phyloP scores from a whole-genome alignment of 2,888 invertebrate species.

The Merodon equestris region DNA sequence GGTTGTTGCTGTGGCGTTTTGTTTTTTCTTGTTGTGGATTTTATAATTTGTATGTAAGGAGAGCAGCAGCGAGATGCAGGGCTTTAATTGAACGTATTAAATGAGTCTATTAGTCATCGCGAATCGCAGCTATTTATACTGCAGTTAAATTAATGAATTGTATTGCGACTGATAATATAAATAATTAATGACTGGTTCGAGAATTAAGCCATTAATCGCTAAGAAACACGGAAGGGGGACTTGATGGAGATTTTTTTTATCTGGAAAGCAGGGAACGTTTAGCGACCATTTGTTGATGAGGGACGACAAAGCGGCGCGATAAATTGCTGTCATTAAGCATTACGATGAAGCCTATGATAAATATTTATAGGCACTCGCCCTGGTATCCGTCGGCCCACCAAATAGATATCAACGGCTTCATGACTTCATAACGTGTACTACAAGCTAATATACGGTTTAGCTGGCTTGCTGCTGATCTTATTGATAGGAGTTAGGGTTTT shows the following conservation, averaged over 20 bases:
- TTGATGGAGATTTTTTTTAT: conserved; percentile 14
- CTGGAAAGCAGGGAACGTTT: conserved; percentile 4
- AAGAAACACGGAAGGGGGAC: neutral
- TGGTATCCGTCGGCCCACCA: too few relatives aligned
- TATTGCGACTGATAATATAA: conserved; percentile 33
- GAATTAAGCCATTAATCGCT: conserved; percentile 61
- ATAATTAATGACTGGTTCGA: conserved; percentile 46
- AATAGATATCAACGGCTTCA: too few relatives aligned
- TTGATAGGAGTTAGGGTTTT: too few relatives aligned
- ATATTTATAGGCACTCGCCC: too few relatives aligned
- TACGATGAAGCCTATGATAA: neutral
- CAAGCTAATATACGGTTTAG: too few relatives aligned
- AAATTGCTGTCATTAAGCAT: neutral
- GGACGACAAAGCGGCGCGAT: neutral
- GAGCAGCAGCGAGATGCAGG: conserved; percentile 31
- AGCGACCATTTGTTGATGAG: neutral
- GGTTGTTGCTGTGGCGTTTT: too few relatives aligned
- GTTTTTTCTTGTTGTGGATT: conserved; percentile 23
- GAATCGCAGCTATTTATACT: conserved; percentile 53
- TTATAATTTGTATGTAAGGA: conserved; percentile 58
- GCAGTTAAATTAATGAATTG: conserved; percentile 60
- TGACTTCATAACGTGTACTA: too few relatives aligned
- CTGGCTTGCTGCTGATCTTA: too few relatives aligned
- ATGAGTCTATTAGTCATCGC: conserved; percentile 66
- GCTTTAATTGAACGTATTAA: conserved; percentile 67